phyloP scores from a whole-genome alignment of 2,113 vertebrate species.

The Ageneiosus marmoratus region DNA sequence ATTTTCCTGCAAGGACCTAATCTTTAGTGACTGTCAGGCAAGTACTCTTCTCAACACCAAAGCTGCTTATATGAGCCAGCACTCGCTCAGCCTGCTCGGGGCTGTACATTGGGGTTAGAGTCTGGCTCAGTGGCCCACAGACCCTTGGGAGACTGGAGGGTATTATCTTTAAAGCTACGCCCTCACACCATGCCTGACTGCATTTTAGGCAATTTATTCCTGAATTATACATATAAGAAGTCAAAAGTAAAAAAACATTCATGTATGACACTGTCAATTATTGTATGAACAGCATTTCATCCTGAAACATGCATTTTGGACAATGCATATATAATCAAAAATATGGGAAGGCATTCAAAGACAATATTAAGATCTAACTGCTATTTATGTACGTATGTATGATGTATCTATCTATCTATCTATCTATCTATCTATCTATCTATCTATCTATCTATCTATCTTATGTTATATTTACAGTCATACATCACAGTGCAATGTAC shows the following conservation, averaged over 20 bases:
- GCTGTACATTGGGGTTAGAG: background rate
- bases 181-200: conserved; percentile 1
- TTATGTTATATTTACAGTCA: too few relatives aligned
- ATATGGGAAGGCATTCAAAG: background rate
- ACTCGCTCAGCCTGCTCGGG: conserved; percentile 58
- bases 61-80: conserved; percentile 65
- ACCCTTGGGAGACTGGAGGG: conserved; percentile 3
- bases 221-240: conserved; percentile 28
- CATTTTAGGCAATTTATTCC: conserved; percentile 33
- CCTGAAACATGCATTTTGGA: background rate
- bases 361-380: background rate
- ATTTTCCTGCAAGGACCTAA: conserved; percentile 60
- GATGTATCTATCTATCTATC: too few relatives aligned
- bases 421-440: too few relatives aligned
- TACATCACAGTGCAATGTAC: too few relatives aligned
- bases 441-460: too few relatives aligned
- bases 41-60: conserved; percentile 59
- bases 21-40: conserved; percentile 62
- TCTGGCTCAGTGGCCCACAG: conserved; percentile 13
- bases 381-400: background rate
- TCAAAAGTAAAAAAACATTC: conserved; percentile 21
- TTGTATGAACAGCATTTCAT: background rate
- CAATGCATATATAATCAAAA: background rate
- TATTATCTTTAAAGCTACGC: conserved; percentile 44
- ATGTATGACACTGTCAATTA: background rate